Evolutionary conservation across 2,888 invertebrate species (phyloP).

Genomic region (Sminthurinus aureus): DNA sequence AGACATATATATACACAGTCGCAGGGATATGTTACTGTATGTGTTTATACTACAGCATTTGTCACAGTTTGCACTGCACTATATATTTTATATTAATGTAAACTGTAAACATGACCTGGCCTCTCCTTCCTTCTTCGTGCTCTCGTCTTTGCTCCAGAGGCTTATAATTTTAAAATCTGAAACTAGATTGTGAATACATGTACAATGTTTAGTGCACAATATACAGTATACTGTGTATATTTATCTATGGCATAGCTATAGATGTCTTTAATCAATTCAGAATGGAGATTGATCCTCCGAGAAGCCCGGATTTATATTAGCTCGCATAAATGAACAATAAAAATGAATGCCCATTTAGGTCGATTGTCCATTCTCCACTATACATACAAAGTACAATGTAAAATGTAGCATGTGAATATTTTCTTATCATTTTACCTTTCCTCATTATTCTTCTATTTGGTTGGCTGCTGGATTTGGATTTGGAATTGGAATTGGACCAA

Average conservation of each 20-base stretch:
- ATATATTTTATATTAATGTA: too few species aligned
- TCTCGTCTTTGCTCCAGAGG: not conserved
- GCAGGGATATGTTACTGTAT: too few species aligned
- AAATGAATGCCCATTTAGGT: slow-evolving; percentile 24
- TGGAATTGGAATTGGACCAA: too few species aligned
- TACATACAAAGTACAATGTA: not conserved
- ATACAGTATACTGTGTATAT: not conserved
- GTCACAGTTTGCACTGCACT: too few species aligned
- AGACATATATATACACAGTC: not conserved
- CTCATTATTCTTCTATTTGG: not conserved
- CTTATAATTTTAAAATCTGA: not conserved
- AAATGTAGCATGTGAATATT: not conserved
- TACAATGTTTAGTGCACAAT: too few species aligned
- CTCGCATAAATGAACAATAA: slow-evolving; percentile 35
- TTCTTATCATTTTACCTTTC: not conserved
- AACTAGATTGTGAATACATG: too few species aligned
- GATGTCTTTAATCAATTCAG: slow-evolving; percentile 26
- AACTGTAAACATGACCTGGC: not conserved
- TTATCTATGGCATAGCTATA: not conserved
- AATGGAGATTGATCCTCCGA: not conserved
- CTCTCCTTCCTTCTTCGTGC: not conserved
- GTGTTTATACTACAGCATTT: too few species aligned
- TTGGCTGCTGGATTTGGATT: not conserved
- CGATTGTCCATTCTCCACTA: not conserved
- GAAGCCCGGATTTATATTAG: slow-evolving; percentile 30